Conservation (phyloP, 1,140 invertebrate species). For the Rhyzopertha dominica region DNA sequence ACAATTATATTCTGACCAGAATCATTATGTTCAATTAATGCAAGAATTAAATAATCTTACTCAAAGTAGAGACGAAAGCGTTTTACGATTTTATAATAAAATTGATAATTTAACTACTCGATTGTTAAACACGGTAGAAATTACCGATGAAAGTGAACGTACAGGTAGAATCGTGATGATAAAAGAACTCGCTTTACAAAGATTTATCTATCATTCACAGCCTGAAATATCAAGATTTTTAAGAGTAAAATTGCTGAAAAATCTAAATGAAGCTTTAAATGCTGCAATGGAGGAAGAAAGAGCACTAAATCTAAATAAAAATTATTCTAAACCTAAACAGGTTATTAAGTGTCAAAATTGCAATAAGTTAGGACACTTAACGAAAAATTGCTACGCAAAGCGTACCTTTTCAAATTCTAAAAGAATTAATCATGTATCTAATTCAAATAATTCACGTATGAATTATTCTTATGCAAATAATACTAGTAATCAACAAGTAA, state of each 20-base stretch:
- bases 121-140: conserved; percentile 11
- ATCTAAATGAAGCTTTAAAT: conserved; percentile 12
- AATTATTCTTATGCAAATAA: too few species aligned
- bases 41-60: conserved; percentile 17
- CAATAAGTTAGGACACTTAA: too few species aligned
- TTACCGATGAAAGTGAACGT: conserved; percentile 1
- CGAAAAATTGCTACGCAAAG: too few species aligned
- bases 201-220: conserved; percentile 17
- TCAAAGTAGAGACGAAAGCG: conserved; percentile 13
- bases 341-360: too few species aligned
- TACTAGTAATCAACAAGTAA: too few species aligned
- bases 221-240: conserved; percentile 17
- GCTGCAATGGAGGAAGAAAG: conserved; percentile 14
- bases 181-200: conserved; percentile 12
- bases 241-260: conserved; percentile 6
- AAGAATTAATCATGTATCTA: too few species aligned
- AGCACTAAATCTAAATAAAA: too few species aligned
- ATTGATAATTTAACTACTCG: too few species aligned
- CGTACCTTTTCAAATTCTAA: too few species aligned
- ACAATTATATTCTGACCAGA: conserved; percentile 13
- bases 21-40: conserved; percentile 14
- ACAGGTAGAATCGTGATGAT: conserved; percentile 11
- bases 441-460: too few species aligned
- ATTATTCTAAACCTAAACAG: too few species aligned
- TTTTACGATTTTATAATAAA: conserved; percentile 11